Conservation (phyloP, 2,797 vertebrate species). For the Artibeus jamaicensis region DNA sequence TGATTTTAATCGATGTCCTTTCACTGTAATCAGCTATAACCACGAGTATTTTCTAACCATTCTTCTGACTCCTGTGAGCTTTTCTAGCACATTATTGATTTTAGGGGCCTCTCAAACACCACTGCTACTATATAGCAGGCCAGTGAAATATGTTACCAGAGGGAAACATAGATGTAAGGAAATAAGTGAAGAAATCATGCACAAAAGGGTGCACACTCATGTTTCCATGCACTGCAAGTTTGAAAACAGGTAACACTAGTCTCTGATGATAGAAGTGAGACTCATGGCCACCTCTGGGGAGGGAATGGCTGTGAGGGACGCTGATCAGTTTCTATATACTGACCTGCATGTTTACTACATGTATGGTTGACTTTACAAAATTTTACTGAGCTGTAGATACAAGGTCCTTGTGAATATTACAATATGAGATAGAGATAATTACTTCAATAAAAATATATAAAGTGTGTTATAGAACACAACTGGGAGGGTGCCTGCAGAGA, state of each 20-base stretch:
- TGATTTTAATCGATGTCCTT: not conserved
- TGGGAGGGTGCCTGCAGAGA: not conserved
- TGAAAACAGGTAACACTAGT: not conserved
- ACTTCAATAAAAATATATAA: not conserved
- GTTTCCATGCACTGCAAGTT: not conserved
- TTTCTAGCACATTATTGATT: not conserved
- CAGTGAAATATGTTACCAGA: not conserved
- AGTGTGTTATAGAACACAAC: not conserved
- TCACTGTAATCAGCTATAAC: not conserved
- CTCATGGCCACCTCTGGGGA: not conserved
- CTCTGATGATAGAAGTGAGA: not conserved
- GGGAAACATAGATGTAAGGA: not conserved
- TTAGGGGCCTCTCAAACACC: not conserved
- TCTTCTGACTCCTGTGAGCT: not conserved
- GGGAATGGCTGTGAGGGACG: not conserved
- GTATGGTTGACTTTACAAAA: not conserved
- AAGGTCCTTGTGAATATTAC: not conserved
- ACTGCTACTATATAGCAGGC: not conserved
- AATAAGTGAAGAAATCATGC: not conserved
- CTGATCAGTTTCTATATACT: not conserved
- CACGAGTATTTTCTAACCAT: not conserved
- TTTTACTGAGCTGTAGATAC: not conserved
- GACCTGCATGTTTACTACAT: not conserved
- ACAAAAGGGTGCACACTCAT: not conserved
- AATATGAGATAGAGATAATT: not conserved